Conservation (phyloP, 2,113 vertebrate species). For the Camelus dromedarius region DNA sequence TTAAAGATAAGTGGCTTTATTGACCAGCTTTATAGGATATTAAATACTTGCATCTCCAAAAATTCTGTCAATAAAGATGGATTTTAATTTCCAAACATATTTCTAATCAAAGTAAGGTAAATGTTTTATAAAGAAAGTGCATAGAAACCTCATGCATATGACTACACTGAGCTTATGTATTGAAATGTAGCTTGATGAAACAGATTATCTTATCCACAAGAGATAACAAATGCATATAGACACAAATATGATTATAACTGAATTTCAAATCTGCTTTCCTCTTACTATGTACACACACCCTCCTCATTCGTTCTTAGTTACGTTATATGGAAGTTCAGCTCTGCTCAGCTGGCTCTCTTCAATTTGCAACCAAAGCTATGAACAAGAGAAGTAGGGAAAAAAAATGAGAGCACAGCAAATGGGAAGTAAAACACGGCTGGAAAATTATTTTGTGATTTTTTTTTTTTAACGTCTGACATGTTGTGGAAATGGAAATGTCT, state of each 20-base stretch:
- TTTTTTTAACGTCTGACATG: background rate
- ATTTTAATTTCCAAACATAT: slow-evolving; percentile 27
- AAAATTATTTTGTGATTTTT: slow-evolving; percentile 34
- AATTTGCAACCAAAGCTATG: background rate
- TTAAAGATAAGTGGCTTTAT: slow-evolving; percentile 18
- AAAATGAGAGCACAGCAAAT: background rate
- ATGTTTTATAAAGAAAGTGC: background rate
- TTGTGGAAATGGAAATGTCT: slow-evolving; percentile 9
- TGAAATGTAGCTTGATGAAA: background rate
- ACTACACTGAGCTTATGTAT: background rate
- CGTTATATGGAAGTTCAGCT: background rate
- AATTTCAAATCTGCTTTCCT: background rate
- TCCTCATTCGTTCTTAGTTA: background rate
- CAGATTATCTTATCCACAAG: background rate
- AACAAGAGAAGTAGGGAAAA: background rate
- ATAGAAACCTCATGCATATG: background rate
- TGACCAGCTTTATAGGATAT: background rate
- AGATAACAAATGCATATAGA: background rate
- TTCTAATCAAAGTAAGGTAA: background rate
- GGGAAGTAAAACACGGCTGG: background rate
- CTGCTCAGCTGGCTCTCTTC: background rate
- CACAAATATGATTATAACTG: background rate
- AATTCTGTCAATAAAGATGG: background rate
- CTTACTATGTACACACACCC: background rate
- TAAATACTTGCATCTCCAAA: background rate